These are phyloP conservation scores for Platysternon megacephalum DNA, from an alignment of 2,113 vertebrate species.

Conservation along the genomic window DNA sequence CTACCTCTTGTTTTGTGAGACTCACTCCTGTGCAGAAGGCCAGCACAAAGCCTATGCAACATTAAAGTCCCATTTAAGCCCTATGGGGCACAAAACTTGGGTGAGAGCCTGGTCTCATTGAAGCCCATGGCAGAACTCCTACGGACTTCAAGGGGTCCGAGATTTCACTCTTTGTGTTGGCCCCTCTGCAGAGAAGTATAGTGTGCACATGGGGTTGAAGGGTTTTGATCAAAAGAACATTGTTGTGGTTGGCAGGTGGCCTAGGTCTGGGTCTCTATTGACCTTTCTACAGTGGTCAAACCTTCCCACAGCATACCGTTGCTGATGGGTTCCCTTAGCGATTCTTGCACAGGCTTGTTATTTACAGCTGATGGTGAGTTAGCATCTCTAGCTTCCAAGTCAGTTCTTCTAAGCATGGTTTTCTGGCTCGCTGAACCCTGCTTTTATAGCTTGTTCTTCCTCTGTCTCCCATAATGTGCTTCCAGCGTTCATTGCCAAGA, in stretches of 20 bases:
- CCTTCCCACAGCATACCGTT: background rate
- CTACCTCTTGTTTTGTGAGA: background rate
- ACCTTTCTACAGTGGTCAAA: background rate
- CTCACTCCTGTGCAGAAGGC: background rate
- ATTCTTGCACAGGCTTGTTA: background rate
- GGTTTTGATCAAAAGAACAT: background rate
- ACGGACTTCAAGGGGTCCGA: background rate
- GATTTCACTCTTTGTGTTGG: background rate
- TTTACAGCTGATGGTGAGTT: background rate
- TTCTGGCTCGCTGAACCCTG: background rate
- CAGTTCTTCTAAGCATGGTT: accelerated
- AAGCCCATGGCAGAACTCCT: background rate
- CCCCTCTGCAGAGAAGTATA: background rate
- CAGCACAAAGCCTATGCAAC: background rate
- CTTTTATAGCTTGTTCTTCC: background rate
- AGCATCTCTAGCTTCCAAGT: background rate
- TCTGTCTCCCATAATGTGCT: background rate
- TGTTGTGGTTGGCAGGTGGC: background rate
- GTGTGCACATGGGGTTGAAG: background rate
- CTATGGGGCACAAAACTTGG: background rate
- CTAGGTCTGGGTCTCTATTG: background rate
- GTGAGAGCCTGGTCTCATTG: background rate
- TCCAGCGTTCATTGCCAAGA: background rate
- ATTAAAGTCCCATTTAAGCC: background rate
- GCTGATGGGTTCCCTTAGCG: background rate